phyloP scores from a whole-genome alignment of 2,888 invertebrate genomes.

The Thysanoteuthis rhombus region DNA sequence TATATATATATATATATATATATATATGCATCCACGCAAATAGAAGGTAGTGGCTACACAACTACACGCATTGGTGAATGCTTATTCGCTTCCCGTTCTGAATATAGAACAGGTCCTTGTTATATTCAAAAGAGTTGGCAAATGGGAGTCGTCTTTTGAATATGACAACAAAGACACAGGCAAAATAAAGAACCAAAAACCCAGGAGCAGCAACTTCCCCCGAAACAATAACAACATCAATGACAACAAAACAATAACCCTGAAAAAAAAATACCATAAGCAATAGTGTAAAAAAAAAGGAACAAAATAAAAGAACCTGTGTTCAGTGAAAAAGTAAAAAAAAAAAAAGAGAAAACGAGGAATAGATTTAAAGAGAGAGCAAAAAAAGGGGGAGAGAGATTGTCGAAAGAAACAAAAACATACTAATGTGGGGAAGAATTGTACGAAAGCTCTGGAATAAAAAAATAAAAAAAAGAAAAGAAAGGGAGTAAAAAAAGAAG shows the following conservation, averaged over 20 bases:
- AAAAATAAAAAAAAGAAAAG: neutral
- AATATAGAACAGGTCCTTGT: neutral
- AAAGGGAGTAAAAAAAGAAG: neutral
- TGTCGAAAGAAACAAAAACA: too few relatives aligned
- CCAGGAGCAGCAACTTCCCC: neutral
- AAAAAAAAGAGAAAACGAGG: neutral
- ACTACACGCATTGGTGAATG: neutral
- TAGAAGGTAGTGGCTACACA: neutral
- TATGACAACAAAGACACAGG: neutral
- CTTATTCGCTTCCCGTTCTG: neutral
- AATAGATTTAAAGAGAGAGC: neutral
- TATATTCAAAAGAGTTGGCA: neutral
- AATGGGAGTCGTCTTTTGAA: slow-evolving; percentile 12
- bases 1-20: neutral
- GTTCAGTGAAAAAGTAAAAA: neutral
- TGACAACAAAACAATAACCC: neutral
- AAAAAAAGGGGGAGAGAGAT: neutral
- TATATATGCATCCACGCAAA: neutral
- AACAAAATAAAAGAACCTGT: neutral
- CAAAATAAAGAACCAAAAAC: neutral
- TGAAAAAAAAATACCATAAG: neutral
- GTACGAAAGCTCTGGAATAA: neutral
- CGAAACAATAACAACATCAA: neutral
- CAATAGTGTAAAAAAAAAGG: neutral
- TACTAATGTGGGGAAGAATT: neutral